phyloP scores from a whole-genome alignment of 2,113 vertebrate species.

The Monarcha castaneiventris region DNA sequence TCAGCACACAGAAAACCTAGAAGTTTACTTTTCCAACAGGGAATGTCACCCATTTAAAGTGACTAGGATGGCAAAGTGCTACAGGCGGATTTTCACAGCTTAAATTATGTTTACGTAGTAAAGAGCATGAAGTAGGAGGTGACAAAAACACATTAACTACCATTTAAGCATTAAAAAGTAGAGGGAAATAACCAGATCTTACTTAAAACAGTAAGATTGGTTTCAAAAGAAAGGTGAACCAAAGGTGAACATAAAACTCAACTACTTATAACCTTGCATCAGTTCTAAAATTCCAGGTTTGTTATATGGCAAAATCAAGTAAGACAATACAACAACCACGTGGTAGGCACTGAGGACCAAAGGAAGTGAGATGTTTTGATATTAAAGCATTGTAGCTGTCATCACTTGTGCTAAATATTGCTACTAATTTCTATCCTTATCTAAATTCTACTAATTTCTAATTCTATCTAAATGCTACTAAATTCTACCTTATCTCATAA shows the following conservation, averaged over 20 bases:
- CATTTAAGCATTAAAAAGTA: background rate
- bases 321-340: background rate
- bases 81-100: background rate
- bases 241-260: background rate
- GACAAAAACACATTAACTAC: background rate
- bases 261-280: background rate
- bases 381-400: background rate
- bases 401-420: background rate
- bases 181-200: background rate
- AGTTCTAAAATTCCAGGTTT: background rate
- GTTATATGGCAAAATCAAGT: background rate
- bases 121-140: background rate
- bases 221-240: background rate
- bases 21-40: background rate
- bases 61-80: background rate
- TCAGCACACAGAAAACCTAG: background rate
- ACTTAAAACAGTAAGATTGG: accelerated
- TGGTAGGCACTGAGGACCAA: background rate
- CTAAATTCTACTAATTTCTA: no score
- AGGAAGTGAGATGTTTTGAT: background rate
- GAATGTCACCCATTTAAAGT: background rate
- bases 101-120: background rate
- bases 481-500: background rate
- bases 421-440: background rate
- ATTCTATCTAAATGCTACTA: background rate